A percentile compares a stretch with the other conserved stretches of the same genome.
These are phyloP conservation scores for Deilephila elpenor DNA, from an alignment of 2,888 invertebrate genomes.

Conservation along the genomic window DNA sequence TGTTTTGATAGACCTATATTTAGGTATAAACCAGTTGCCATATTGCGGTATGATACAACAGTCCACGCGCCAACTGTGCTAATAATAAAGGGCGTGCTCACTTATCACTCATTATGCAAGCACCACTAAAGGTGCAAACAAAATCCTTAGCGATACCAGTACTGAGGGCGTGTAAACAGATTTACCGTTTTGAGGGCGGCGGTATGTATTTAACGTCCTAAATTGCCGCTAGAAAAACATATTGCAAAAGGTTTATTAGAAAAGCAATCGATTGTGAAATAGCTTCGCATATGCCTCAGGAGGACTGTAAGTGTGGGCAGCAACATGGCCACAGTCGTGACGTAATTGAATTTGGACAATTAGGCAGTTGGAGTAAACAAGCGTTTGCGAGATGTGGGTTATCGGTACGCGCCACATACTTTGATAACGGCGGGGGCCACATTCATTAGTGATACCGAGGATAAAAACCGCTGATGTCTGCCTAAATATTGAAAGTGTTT, in stretches of 20 bases:
- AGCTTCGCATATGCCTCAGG: constrained; percentile 50
- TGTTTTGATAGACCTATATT: constrained; percentile 11
- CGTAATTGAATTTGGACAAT: constrained; percentile 69
- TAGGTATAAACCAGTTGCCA: constrained; percentile 18
- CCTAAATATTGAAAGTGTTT: constrained; percentile 49
- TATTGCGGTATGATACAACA: constrained; percentile 48
- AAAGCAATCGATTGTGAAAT: constrained; percentile 53
- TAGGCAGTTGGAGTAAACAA: constrained; percentile 67
- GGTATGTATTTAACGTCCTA: background rate
- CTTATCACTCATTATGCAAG: constrained; percentile 64
- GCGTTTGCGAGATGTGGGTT: constrained; percentile 66
- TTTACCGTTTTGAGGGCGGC: constrained; percentile 34
- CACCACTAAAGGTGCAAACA: constrained; percentile 58
- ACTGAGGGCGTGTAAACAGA: constrained; percentile 54
- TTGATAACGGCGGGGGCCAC: constrained; percentile 52
- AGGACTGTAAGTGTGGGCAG: constrained; percentile 57
- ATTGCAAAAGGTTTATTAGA: constrained; percentile 53
- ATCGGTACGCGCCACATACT: constrained; percentile 55
- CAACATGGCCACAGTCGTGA: constrained; percentile 51
- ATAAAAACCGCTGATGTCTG: constrained; percentile 53
- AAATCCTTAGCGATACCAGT: constrained; percentile 59
- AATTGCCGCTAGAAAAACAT: constrained; percentile 45
- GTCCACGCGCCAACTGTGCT: constrained; percentile 49
- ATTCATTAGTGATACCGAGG: constrained; percentile 53
- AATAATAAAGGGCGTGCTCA: constrained; percentile 60